A percentile compares a stretch with the other conserved stretches of the same genome.
Evolutionary conservation across 1,140 invertebrate genomes (phyloP).

Genomic region (Mactra quadrangularis): DNA sequence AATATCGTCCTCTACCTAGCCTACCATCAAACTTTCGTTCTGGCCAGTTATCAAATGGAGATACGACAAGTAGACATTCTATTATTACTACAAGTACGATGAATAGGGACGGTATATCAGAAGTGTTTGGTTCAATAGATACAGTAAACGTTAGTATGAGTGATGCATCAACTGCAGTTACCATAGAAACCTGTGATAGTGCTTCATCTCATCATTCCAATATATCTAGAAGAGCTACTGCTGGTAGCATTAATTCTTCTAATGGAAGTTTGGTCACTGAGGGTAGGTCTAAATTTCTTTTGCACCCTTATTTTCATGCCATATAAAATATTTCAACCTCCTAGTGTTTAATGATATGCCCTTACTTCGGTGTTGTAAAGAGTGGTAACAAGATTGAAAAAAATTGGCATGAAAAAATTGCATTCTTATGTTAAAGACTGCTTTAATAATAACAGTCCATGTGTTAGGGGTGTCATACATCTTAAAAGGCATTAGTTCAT

Average conservation of each 20-base stretch:
- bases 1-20: constrained; percentile 77
- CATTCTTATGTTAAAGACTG: too few relatives aligned
- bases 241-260: constrained; percentile 80
- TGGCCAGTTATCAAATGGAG: constrained; percentile 40
- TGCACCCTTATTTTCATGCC: too few relatives aligned
- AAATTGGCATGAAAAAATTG: too few relatives aligned
- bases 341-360: too few relatives aligned
- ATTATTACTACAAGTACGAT: constrained; percentile 79
- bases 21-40: constrained; percentile 74
- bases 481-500: too few relatives aligned
- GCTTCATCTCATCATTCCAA: constrained; percentile 77
- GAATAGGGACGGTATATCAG: constrained; percentile 77
- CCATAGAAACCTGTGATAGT: constrained; percentile 79
- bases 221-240: constrained; percentile 76
- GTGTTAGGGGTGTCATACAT: too few relatives aligned
- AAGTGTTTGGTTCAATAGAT: constrained; percentile 81
- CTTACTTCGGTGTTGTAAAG: too few relatives aligned
- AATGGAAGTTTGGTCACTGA: constrained; percentile 78
- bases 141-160: constrained; percentile 82
- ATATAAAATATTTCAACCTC: too few relatives aligned
- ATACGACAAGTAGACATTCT: constrained; percentile 76
- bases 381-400: too few relatives aligned
- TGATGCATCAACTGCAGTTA: constrained; percentile 79
- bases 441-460: too few relatives aligned
- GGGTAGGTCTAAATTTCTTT: constrained; percentile 72